Evolutionary conservation across 2,797 vertebrate genomes (phyloP).

Genomic region (Threskiornis aethiopicus): DNA sequence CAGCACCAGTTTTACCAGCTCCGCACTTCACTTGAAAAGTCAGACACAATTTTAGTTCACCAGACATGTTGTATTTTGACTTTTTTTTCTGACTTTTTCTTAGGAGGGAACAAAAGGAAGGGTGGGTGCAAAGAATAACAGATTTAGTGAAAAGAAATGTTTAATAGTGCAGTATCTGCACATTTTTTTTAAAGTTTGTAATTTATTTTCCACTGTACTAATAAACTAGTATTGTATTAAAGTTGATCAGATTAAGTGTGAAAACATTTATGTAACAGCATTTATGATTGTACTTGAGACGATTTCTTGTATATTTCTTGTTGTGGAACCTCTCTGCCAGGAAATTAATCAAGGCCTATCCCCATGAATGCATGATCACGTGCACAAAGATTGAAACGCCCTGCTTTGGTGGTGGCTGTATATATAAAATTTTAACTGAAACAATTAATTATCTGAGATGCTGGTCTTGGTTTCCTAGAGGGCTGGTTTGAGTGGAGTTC

Average conservation of each 20-base stretch:
- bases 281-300: neutral
- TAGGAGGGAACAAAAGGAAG: neutral
- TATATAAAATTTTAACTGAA: neutral
- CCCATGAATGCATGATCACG: neutral
- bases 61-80: neutral
- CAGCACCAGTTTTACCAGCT: neutral
- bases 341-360: neutral
- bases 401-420: neutral
- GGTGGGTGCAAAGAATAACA: neutral
- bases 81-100: neutral
- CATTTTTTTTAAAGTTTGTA: neutral
- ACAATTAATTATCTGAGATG: neutral
- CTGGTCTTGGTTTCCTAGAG: neutral
- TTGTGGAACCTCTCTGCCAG: neutral
- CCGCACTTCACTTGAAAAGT: neutral
- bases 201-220: neutral
- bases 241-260: neutral
- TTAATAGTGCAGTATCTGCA: neutral
- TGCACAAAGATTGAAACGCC: neutral
- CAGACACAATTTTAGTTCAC: neutral
- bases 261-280: neutral
- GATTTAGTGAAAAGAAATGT: neutral
- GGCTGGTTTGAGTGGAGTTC: neutral
- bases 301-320: neutral
- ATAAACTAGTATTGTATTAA: neutral